Conservation (phyloP, 2,888 invertebrate species). For the Leistus spinibarbis region DNA sequence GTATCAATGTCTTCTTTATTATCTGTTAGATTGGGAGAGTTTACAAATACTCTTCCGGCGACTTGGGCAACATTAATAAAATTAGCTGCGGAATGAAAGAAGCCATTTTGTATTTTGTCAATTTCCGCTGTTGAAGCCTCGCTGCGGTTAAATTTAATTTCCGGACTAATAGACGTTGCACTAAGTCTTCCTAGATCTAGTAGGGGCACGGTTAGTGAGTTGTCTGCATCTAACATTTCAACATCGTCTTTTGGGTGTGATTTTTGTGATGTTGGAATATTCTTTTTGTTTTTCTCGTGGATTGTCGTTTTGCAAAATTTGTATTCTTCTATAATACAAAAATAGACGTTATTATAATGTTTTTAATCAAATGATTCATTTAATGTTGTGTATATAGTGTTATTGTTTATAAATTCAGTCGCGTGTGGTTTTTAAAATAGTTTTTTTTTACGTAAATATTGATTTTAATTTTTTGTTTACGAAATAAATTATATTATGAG, state of each 20-base stretch:
- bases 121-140: conserved; percentile 36
- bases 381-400: not conserved
- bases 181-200: conserved; percentile 4
- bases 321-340: conserved; percentile 8
- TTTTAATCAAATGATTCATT: not conserved
- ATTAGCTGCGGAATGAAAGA: conserved; percentile 7
- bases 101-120: conserved; percentile 29
- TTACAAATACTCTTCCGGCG: not conserved
- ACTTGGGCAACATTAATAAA: not conserved
- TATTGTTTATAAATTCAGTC: not conserved
- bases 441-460: not conserved
- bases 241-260: conserved; percentile 9
- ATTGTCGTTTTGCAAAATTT: conserved; percentile 18
- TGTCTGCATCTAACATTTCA: conserved; percentile 9
- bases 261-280: not conserved
- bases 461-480: not conserved
- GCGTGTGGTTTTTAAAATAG: not conserved
- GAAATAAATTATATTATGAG: not conserved
- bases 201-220: conserved; percentile 1
- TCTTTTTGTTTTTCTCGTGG: conserved; percentile 7
- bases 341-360: conserved; percentile 7
- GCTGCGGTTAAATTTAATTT: conserved; percentile 15
- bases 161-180: conserved; percentile 4
- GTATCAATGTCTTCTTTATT: not conserved
- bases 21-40: not conserved